phyloP scores from a whole-genome alignment of 2,888 invertebrate species.

The Stenchaetothrips biformis region DNA sequence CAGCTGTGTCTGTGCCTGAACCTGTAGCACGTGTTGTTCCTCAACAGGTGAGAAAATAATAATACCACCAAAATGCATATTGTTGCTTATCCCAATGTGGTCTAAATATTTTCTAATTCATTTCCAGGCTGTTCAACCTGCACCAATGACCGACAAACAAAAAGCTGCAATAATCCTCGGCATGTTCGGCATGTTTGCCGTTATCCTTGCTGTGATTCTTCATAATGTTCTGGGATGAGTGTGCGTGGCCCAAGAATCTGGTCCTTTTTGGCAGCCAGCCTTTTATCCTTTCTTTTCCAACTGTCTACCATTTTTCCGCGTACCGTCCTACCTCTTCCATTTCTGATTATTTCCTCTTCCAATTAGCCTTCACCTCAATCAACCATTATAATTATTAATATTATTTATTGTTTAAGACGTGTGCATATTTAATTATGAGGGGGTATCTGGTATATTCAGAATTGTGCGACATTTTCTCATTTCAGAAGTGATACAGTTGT shows the following conservation, averaged over 20 bases:
- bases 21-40: slow-evolving; percentile 18
- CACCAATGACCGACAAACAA: slow-evolving; percentile 55
- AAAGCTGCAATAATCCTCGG: slow-evolving; percentile 59
- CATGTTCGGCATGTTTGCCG: slow-evolving; percentile 57
- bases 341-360: slow-evolving; percentile 21
- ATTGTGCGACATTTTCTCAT: background rate
- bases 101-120: slow-evolving; percentile 1
- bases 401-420: slow-evolving; percentile 11
- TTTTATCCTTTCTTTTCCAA: slow-evolving; percentile 22
- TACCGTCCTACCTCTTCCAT: slow-evolving; percentile 27
- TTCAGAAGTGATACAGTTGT: background rate
- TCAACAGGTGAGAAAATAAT: slow-evolving; percentile 16
- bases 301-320: slow-evolving; percentile 26
- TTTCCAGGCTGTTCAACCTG: slow-evolving; percentile 42
- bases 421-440: background rate
- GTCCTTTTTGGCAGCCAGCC: slow-evolving; percentile 5
- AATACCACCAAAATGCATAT: background rate
- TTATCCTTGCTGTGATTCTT: slow-evolving; percentile 57
- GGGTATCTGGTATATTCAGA: background rate
- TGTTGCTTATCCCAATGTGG: background rate
- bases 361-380: background rate
- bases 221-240: slow-evolving; percentile 49
- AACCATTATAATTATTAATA: background rate
- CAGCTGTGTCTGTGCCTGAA: slow-evolving; percentile 30
- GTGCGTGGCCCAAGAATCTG: slow-evolving; percentile 6